phyloP scores from a whole-genome alignment of 2,797 vertebrate genomes.

The Clamator glandarius region DNA sequence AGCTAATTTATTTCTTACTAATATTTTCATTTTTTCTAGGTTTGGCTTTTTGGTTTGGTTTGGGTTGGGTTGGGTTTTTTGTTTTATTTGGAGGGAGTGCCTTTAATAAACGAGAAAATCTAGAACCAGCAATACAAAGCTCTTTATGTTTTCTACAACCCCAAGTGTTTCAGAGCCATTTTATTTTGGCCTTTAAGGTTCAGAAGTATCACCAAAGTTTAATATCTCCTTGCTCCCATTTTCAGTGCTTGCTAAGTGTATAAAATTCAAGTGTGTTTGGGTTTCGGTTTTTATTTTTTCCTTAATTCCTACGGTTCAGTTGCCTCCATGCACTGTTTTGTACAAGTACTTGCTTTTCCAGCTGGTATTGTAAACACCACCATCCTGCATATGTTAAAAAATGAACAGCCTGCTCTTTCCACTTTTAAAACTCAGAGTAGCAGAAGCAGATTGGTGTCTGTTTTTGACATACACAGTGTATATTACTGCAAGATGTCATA shows the following conservation, averaged over 20 bases:
- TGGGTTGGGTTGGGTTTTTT: too few relatives aligned
- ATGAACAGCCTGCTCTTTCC: constrained; percentile 43
- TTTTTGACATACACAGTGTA: constrained; percentile 47
- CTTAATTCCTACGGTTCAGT: background rate
- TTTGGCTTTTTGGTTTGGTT: background rate
- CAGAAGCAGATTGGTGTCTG: constrained; percentile 61
- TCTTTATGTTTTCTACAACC: background rate
- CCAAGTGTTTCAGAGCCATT: background rate
- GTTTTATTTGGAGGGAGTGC: accelerated
- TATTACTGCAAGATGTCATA: constrained; percentile 57
- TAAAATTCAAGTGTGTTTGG: background rate
- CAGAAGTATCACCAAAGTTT: background rate
- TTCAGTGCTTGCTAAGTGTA: background rate
- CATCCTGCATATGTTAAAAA: constrained; percentile 45
- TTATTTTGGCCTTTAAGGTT: background rate
- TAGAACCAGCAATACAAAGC: background rate
- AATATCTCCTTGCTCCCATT: background rate
- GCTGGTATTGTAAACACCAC: constrained; percentile 48
- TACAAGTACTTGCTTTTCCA: constrained; percentile 38
- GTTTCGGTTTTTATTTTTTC: background rate
- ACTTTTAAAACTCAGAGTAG: constrained; percentile 51
- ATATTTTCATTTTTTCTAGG: background rate
- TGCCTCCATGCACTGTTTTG: background rate
- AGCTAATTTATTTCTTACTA: background rate
- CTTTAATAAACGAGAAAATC: background rate